These are phyloP conservation scores for Corydoras maculifer DNA, from an alignment of 2,113 vertebrate genomes.

Conservation along the genomic window DNA sequence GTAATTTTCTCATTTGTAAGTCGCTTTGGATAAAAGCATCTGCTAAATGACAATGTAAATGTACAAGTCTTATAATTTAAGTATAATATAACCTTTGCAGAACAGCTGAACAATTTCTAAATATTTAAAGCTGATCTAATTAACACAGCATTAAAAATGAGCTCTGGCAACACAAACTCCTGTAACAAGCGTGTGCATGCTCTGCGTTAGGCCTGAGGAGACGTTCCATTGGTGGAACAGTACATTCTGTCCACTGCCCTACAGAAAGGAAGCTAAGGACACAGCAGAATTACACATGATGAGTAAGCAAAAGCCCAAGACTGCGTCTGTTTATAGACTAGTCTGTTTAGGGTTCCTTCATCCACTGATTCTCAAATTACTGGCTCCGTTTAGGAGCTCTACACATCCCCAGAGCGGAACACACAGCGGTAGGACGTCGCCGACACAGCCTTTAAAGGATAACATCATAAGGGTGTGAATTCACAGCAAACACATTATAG, in stretches of 20 bases:
- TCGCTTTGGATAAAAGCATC: too few species aligned
- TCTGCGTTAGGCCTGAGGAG: background rate
- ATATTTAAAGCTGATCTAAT: background rate
- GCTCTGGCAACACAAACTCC: background rate
- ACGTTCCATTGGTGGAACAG: background rate
- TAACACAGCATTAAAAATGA: background rate
- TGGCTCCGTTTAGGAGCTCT: constrained; percentile 22
- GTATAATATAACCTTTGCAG: too few species aligned
- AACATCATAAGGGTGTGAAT: background rate
- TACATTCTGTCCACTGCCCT: background rate
- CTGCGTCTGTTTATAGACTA: too few species aligned
- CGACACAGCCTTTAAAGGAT: constrained; percentile 2
- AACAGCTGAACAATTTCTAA: background rate
- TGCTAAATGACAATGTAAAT: too few species aligned
- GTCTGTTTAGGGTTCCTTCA: constrained; percentile 17
- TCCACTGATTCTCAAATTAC: constrained; percentile 14
- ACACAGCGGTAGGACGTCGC: background rate
- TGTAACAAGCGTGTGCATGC: background rate
- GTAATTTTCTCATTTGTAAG: too few species aligned
- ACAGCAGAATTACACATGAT: constrained; percentile 10
- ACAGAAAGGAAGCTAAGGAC: background rate
- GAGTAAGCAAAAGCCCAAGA: constrained; percentile 3
- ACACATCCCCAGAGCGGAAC: background rate
- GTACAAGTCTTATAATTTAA: too few species aligned
- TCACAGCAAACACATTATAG: background rate